Evolutionary conservation across 2,113 vertebrate species (phyloP), one percentile per base, ranked within the genome.

Genomic region (Speoplatyrhinus poulsoni): DNA sequence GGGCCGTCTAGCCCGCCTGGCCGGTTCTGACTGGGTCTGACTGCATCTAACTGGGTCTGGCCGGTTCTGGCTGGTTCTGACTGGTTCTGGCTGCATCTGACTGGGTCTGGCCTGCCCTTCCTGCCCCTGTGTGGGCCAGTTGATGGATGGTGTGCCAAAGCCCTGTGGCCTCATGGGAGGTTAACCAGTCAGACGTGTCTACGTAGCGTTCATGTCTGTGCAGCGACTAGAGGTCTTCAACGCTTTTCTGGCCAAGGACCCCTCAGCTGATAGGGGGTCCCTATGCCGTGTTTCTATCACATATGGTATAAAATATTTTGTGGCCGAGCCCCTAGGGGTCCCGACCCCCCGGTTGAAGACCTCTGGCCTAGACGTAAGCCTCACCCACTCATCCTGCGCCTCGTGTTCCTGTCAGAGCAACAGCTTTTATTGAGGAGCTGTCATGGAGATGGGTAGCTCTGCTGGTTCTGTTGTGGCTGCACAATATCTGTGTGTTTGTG

Each of bases 151-250:
- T 26, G 26, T 83, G 88, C 89, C 90, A 90, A 91, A 90, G 80
- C 76, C 77, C 70, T 81, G 61, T 81, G 77, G 69, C 67, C 68
- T 87, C 77, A 68, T 73, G 0, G 17, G 76, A 82, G 62, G 88
- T 76, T 73, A 79, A 69, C 4, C 36, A 41, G 12, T 62, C 69
- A 79, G 12, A 76, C 15, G 62, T 64, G 55, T 60, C 72, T 79
- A 84, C 89, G 87, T 89, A 90, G 69, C 82, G 84, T 83, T 46
- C 52, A 56, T 48, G 69, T 79, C 65, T 78, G 69, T 36, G 64
- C 69, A 77, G 73, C 26, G 26, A 26, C 26, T 2, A 26, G 2
- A 26, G 26, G 26, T 26, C 26, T 26, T 26, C 26, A 26, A 26
- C 26, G 26, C 26, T 26, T 26, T 26, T 26, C 26, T 26, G 26